phyloP scores from a whole-genome alignment of 1,140 invertebrate genomes.

The Drosophila obscura region DNA sequence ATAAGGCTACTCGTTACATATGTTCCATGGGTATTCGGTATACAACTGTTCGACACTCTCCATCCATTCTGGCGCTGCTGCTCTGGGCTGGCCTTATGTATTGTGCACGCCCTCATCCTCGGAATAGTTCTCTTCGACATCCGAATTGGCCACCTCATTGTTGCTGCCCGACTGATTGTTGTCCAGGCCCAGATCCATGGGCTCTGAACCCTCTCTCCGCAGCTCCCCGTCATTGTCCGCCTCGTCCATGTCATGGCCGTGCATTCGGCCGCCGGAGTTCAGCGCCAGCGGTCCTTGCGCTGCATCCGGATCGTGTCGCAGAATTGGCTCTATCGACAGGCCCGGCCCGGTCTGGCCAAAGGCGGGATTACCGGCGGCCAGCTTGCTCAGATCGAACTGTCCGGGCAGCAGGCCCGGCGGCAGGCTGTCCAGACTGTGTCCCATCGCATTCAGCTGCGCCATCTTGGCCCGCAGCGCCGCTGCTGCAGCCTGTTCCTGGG shows the following conservation, averaged over 20 bases:
- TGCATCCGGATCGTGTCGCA: slow-evolving; percentile 60
- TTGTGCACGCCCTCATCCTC: slow-evolving; percentile 83
- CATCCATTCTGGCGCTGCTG: slow-evolving; percentile 3
- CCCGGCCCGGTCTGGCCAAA: slow-evolving; percentile 53
- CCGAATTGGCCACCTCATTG: slow-evolving; percentile 67
- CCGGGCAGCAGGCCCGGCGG: slow-evolving; percentile 71
- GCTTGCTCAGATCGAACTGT: slow-evolving; percentile 79
- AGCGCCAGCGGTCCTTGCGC: slow-evolving; percentile 49
- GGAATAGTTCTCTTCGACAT: slow-evolving; percentile 81
- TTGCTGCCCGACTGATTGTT: slow-evolving; percentile 79
- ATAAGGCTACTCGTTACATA: slow-evolving; percentile 82
- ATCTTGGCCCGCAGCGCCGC: slow-evolving; percentile 88
- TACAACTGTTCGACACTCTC: slow-evolving; percentile 61
- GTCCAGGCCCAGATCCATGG: slow-evolving; percentile 77
- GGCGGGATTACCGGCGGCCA: slow-evolving; percentile 48
- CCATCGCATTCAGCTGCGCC: slow-evolving; percentile 89
- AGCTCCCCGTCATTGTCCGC: slow-evolving; percentile 59
- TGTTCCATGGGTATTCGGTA: slow-evolving; percentile 76
- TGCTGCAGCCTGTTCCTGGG: slow-evolving; percentile 85
- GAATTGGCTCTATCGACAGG: slow-evolving; percentile 71
- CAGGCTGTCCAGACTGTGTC: slow-evolving; percentile 85
- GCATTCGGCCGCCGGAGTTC: slow-evolving; percentile 49
- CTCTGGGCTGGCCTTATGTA: slow-evolving; percentile 53
- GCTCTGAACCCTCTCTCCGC: slow-evolving; percentile 69
- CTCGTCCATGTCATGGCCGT: slow-evolving; percentile 34